Conservation (phyloP, 2,888 invertebrate genomes). For the Drosophila paramelanica region DNA sequence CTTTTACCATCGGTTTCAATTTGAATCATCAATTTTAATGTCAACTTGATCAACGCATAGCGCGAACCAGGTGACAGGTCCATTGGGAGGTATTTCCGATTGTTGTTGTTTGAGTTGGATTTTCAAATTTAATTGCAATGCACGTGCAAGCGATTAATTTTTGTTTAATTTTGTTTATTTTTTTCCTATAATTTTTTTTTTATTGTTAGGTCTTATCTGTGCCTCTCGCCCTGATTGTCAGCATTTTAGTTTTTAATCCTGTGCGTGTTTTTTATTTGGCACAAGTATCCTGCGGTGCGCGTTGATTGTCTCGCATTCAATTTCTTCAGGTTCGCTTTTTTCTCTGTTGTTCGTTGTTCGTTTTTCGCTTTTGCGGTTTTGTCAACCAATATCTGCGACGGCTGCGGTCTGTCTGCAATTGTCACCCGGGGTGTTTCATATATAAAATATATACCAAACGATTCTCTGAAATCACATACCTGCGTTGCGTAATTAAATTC, state of each 20-base stretch:
- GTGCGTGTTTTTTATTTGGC: conserved; percentile 48
- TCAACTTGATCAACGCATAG: conserved; percentile 13
- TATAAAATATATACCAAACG: conserved; percentile 6
- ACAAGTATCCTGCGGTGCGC: conserved; percentile 66
- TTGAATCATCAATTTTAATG: conserved; percentile 39
- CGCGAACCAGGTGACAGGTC: conserved; percentile 30
- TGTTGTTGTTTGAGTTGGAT: conserved; percentile 20
- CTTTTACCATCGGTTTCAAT: conserved; percentile 42
- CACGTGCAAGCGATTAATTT: conserved; percentile 73
- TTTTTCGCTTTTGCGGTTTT: conserved; percentile 56
- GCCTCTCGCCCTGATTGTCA: conserved; percentile 19
- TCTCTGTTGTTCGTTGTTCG: conserved; percentile 6
- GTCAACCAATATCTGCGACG: conserved; percentile 54
- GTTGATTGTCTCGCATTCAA: conserved; percentile 65
- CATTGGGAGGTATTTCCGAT: conserved; percentile 10
- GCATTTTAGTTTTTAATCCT: conserved; percentile 46
- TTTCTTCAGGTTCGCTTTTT: conserved; percentile 37
- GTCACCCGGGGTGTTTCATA: conserved; percentile 64
- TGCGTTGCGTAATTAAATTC: conserved; percentile 55
- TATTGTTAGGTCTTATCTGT: conserved; percentile 28
- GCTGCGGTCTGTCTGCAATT: conserved; percentile 53
- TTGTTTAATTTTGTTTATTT: conserved; percentile 31
- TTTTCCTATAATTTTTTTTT: background rate
- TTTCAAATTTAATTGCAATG: conserved; percentile 52
- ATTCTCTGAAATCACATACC: background rate